Conservation (phyloP, 2,113 vertebrate species). For the Formicarius rufipectus region DNA sequence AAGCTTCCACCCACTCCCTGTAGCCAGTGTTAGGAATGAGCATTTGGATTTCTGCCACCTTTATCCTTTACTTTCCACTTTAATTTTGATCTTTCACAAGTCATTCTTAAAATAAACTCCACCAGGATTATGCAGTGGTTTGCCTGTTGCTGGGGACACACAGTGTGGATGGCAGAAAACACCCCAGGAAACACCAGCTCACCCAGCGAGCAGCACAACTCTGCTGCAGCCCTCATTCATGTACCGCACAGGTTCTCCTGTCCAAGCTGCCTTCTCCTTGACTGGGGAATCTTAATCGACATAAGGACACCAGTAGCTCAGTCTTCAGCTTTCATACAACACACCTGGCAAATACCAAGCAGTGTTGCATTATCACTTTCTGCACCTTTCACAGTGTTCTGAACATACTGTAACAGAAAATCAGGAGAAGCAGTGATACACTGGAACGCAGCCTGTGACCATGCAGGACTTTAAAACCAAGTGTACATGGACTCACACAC, state of each 20-base stretch:
- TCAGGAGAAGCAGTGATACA: neutral
- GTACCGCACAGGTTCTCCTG: neutral
- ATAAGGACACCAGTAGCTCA: neutral
- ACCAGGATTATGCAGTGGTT: neutral
- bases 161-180: neutral
- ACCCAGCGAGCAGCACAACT: neutral
- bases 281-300: neutral
- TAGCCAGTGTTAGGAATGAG: neutral
- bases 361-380: fast-evolving
- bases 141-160: neutral
- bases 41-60: neutral
- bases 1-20: neutral
- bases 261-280: neutral
- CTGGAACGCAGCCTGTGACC: neutral
- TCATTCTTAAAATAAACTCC: neutral
- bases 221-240: neutral
- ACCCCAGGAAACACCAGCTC: neutral
- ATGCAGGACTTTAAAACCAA: neutral
- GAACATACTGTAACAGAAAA: neutral
- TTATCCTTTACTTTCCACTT: neutral
- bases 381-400: neutral
- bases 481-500: neutral
- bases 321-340: neutral
- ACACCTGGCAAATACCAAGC: neutral
- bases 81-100: neutral